Evolutionary conservation across 1,140 invertebrate genomes (phyloP).

Genomic region (Macrotrachela quadricornifera): DNA sequence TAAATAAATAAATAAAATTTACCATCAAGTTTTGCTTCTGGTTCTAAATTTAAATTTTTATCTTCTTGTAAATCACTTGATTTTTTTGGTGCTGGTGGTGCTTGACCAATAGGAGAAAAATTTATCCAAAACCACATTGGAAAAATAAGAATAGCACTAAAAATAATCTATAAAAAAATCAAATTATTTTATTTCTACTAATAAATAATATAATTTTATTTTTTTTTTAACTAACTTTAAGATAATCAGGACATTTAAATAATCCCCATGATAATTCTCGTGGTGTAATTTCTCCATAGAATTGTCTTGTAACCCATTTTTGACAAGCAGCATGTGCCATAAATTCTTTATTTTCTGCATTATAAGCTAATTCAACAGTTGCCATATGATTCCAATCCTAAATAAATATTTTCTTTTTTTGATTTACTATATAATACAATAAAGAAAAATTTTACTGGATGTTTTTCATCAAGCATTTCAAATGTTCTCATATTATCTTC

Average conservation of each 20-base stretch:
- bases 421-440: too few relatives aligned
- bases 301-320: conserved; percentile 27
- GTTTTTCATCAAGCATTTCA: conserved; percentile 20
- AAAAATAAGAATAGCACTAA: conserved; percentile 27
- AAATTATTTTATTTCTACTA: neutral
- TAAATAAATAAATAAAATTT: too few relatives aligned
- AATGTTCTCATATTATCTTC: conserved; percentile 22
- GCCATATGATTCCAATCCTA: conserved; percentile 25
- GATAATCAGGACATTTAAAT: conserved; percentile 18
- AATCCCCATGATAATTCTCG: conserved; percentile 24
- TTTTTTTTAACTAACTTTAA: conserved; percentile 25
- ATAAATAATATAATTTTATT: neutral
- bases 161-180: conserved; percentile 9
- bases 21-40: too few relatives aligned
- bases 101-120: conserved; percentile 12
- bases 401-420: too few relatives aligned
- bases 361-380: conserved; percentile 20
- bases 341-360: conserved; percentile 22
- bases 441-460: conserved; percentile 9
- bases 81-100: neutral
- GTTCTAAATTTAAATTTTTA: too few relatives aligned
- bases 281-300: conserved; percentile 24
- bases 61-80: too few relatives aligned
- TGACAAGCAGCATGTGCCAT: conserved; percentile 32
- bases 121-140: conserved; percentile 32